phyloP scores from a whole-genome alignment of 1,140 invertebrate species.

The Dendrolimus punctatus region DNA sequence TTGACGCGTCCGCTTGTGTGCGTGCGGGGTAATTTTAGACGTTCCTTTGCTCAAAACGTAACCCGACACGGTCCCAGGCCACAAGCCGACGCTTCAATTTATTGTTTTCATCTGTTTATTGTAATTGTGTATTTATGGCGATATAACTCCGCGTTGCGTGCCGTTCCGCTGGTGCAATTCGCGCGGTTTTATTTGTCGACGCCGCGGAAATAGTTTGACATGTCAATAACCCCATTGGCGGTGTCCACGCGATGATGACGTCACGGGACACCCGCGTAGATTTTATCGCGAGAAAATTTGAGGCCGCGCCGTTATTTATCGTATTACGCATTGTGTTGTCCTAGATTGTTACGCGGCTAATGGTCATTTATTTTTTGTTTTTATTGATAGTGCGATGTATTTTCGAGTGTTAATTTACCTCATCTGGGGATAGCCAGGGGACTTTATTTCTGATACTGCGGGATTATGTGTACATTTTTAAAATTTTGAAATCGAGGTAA shows the following conservation, averaged over 20 bases:
- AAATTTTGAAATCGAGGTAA: no score
- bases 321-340: slow-evolving; percentile 37
- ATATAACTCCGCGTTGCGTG: slow-evolving; percentile 22
- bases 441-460: no score
- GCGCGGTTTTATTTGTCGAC: slow-evolving; percentile 61
- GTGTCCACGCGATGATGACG: slow-evolving; percentile 55
- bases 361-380: slow-evolving; percentile 10
- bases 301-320: slow-evolving; percentile 60
- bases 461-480: no score
- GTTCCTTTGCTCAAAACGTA: slow-evolving; percentile 70
- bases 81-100: slow-evolving; percentile 64
- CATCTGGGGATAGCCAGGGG: no score
- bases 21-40: slow-evolving; percentile 69
- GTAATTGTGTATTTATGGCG: slow-evolving; percentile 30
- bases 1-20: slow-evolving; percentile 32
- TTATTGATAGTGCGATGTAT: not conserved
- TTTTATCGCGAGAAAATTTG: slow-evolving; percentile 46
- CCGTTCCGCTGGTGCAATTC: slow-evolving; percentile 31
- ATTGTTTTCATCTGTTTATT: slow-evolving; percentile 68
- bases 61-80: slow-evolving; percentile 64
- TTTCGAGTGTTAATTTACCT: no score
- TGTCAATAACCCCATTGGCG: slow-evolving; percentile 66
- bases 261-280: slow-evolving; percentile 45
- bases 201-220: slow-evolving; percentile 65
- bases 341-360: slow-evolving; percentile 29